These are phyloP conservation scores for Hirundo rustica DNA, from an alignment of 2,797 vertebrate species.

Conservation along the genomic window DNA sequence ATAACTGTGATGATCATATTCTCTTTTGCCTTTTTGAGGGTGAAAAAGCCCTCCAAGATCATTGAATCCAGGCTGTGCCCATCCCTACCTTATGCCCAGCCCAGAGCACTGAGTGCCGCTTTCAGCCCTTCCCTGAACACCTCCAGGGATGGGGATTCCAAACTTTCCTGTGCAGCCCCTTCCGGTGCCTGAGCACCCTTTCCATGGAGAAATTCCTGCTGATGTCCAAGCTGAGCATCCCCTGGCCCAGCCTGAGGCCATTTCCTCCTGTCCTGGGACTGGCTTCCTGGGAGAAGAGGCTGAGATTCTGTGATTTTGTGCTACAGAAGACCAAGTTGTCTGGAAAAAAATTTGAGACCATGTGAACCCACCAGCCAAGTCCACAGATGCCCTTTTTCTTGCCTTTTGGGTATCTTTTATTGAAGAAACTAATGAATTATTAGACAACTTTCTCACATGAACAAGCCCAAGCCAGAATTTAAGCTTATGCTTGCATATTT, in stretches of 20 bases:
- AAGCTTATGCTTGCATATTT: conserved; percentile 56
- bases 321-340: neutral
- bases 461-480: conserved; percentile 27
- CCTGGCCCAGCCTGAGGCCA: neutral
- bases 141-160: too few species aligned
- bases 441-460: conserved; percentile 34
- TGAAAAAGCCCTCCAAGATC: neutral
- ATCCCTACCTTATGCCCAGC: neutral
- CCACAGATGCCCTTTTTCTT: conserved; percentile 4
- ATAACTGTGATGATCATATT: neutral
- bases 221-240: rapidly evolving
- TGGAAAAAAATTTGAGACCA: neutral
- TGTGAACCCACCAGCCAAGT: neutral
- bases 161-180: too few species aligned
- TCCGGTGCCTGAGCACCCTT: neutral
- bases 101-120: neutral
- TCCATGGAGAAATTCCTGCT: neutral
- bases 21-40: neutral
- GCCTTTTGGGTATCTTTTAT: conserved; percentile 38
- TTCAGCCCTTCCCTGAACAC: neutral
- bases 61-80: rapidly evolving
- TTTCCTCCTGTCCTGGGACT: neutral
- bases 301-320: neutral
- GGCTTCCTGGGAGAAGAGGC: neutral
- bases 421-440: conserved; percentile 59